These are phyloP conservation scores for Imbricaverruca yamaguchii DNA, from an alignment of 2,888 invertebrate genomes.

Conservation along the genomic window DNA sequence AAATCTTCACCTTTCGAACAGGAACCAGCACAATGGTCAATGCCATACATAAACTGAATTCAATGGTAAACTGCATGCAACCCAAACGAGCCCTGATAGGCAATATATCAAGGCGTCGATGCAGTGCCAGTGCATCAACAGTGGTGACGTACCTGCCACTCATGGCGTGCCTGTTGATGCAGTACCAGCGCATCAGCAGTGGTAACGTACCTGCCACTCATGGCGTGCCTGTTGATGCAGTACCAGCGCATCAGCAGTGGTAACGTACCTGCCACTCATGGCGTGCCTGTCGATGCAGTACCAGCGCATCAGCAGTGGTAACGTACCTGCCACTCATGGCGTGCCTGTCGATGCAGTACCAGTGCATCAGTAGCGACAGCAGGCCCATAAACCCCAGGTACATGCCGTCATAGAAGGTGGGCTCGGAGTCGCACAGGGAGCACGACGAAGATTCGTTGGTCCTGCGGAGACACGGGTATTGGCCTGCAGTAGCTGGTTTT, in stretches of 20 bases:
- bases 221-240: constrained; percentile 44
- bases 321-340: constrained; percentile 43
- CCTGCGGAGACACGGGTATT: constrained; percentile 28
- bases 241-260: constrained; percentile 28
- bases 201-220: constrained; percentile 51
- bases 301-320: constrained; percentile 50
- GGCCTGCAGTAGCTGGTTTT: too few relatives aligned
- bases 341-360: constrained; percentile 45
- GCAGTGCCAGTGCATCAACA: constrained; percentile 35
- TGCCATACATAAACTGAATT: too few relatives aligned
- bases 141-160: constrained; percentile 36
- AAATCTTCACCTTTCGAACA: too few relatives aligned
- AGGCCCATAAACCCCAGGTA: constrained; percentile 91
- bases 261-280: constrained; percentile 38
- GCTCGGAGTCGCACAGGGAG: constrained; percentile 61
- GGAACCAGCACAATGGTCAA: too few relatives aligned
- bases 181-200: constrained; percentile 43
- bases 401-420: constrained; percentile 83
- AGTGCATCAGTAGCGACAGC: constrained; percentile 56
- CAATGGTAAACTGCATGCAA: too few relatives aligned
- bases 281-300: constrained; percentile 45
- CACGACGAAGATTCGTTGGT: constrained; percentile 67
- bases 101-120: constrained; percentile 36
- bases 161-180: constrained; percentile 43
- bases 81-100: too few relatives aligned